Conservation (phyloP, 1,140 invertebrate genomes). For the Linepithema humile region DNA sequence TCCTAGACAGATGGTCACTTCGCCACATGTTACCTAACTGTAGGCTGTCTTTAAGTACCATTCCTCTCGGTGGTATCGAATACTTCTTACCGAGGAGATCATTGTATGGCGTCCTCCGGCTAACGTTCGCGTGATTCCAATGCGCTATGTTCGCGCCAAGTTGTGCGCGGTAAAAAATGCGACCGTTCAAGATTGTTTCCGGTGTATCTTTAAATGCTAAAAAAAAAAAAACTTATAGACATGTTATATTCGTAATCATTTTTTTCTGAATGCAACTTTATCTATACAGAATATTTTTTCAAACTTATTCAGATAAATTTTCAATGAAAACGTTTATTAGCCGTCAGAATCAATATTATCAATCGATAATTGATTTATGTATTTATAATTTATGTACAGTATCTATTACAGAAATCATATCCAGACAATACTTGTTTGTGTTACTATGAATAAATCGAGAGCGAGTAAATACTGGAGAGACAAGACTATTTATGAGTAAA, state of each 20-base stretch:
- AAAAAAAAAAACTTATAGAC: background rate
- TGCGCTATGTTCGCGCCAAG: background rate
- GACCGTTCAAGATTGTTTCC: background rate
- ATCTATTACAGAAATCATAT: too few species aligned
- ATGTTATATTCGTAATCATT: background rate
- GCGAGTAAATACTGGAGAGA: too few species aligned
- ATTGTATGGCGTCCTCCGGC: slow-evolving; percentile 43
- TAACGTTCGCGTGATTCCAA: slow-evolving; percentile 3
- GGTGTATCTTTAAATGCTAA: background rate
- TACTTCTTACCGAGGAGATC: slow-evolving; percentile 12
- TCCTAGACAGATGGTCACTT: slow-evolving; percentile 78
- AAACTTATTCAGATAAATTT: too few species aligned
- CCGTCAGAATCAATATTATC: too few species aligned
- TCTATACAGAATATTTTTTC: too few species aligned
- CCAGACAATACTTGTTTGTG: too few species aligned
- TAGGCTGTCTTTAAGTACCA: slow-evolving; percentile 65
- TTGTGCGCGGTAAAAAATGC: background rate
- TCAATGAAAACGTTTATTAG: too few species aligned
- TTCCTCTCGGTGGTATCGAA: slow-evolving; percentile 55
- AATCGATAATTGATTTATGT: too few species aligned
- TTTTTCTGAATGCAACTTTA: too few species aligned
- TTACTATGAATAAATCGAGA: background rate
- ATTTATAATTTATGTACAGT: too few species aligned
- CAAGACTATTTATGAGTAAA: background rate
- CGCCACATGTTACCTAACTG: slow-evolving; percentile 77